A percentile compares a stretch with the other conserved stretches of the same genome.
Conservation (phyloP, 2,888 invertebrate species). For the Cheilosia pagana region DNA sequence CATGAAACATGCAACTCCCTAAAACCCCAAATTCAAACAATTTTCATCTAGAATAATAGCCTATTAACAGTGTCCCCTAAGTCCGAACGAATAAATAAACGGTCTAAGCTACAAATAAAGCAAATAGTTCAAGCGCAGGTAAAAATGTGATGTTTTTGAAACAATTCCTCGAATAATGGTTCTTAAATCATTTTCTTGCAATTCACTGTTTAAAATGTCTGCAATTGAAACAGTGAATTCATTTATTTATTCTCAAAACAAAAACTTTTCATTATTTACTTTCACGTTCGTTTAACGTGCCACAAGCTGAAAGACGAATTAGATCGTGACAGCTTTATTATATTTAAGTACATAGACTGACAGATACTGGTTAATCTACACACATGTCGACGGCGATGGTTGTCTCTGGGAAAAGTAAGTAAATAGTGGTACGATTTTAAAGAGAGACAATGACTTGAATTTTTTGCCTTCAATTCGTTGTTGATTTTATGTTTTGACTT, state of each 20-base stretch:
- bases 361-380: background rate
- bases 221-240: too few species aligned
- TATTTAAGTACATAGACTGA: constrained; percentile 11
- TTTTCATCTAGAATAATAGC: too few species aligned
- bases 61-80: too few species aligned
- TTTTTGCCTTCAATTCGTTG: background rate
- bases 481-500: background rate
- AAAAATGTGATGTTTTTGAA: background rate
- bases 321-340: constrained; percentile 40
- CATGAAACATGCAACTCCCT: too few species aligned
- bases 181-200: constrained; percentile 1
- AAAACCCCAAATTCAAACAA: too few species aligned
- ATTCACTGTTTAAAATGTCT: too few species aligned
- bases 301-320: constrained; percentile 6
- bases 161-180: background rate
- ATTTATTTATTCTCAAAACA: too few species aligned
- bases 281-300: constrained; percentile 14
- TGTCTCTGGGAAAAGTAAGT: background rate
- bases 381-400: background rate
- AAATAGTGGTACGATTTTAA: background rate
- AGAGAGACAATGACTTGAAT: constrained; percentile 2
- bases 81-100: too few species aligned
- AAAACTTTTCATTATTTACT: constrained; percentile 35
- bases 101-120: too few species aligned
- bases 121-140: too few species aligned